phyloP scores from a whole-genome alignment of 2,888 invertebrate species.

The Lochmaea capreae region DNA sequence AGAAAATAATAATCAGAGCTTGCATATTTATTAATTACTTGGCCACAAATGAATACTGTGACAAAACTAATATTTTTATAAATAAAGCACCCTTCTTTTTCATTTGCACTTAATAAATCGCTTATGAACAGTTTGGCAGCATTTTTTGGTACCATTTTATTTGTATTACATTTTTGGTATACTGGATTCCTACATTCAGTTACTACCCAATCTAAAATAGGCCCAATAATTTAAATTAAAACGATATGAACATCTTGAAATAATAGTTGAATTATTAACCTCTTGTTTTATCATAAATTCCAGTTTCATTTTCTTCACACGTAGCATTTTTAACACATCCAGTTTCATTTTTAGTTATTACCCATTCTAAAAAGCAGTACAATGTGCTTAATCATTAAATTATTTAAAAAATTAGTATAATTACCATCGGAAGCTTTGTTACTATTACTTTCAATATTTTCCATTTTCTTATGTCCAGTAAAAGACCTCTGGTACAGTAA shows the following conservation, averaged over 20 bases:
- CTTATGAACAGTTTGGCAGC: slow-evolving; percentile 35
- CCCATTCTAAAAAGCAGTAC: slow-evolving; percentile 34
- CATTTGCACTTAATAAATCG: slow-evolving; percentile 38
- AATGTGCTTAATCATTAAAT: background rate
- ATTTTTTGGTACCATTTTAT: slow-evolving; percentile 22
- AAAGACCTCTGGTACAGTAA: too few relatives aligned
- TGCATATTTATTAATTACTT: slow-evolving; percentile 30
- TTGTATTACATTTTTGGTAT: slow-evolving; percentile 17
- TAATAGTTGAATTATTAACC: slow-evolving; percentile 22
- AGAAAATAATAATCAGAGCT: slow-evolving; percentile 30
- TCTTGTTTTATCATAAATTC: slow-evolving; percentile 39
- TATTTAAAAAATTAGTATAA: background rate
- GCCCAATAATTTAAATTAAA: background rate
- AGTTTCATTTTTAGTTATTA: slow-evolving; percentile 40
- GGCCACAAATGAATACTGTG: slow-evolving; percentile 37
- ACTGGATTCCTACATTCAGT: slow-evolving; percentile 19
- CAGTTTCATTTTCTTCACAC: slow-evolving; percentile 37
- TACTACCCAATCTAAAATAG: slow-evolving; percentile 38
- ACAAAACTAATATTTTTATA: slow-evolving; percentile 30
- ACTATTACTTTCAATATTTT: too few relatives aligned
- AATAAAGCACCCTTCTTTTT: slow-evolving; percentile 28
- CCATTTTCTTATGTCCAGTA: too few relatives aligned
- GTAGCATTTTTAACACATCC: slow-evolving; percentile 39
- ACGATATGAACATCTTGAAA: background rate
- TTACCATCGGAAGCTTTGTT: too few relatives aligned